Percentiles rank a stretch among this genome's conserved stretches.
phyloP scores from a whole-genome alignment of 2,797 vertebrate genomes.

The Phrynocephalus forsythii region DNA sequence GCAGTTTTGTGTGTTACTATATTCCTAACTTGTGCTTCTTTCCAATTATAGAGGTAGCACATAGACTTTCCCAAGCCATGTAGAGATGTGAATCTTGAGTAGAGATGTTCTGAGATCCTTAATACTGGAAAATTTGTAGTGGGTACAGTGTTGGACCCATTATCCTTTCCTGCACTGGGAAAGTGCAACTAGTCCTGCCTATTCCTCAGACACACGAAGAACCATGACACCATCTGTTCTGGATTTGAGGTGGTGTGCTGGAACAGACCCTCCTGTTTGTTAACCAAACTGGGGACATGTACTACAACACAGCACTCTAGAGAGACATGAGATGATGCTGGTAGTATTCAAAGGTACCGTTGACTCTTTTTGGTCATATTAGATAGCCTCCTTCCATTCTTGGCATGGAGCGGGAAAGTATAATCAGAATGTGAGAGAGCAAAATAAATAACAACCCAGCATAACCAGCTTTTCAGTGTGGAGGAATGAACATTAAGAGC shows the following conservation, averaged over 20 bases:
- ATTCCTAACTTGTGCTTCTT: background rate
- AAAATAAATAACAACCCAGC: constrained; percentile 67
- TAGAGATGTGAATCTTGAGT: background rate
- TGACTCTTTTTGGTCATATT: too few species aligned
- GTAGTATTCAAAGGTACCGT: background rate
- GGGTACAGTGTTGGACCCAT: background rate
- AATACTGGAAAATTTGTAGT: accelerated
- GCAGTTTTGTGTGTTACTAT: background rate
- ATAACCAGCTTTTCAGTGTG: constrained; percentile 68
- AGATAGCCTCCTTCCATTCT: background rate
- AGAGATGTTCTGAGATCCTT: background rate
- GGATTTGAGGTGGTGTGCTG: background rate
- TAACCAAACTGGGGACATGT: background rate
- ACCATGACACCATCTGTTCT: constrained; percentile 21
- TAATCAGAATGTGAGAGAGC: constrained; percentile 21
- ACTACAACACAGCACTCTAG: background rate
- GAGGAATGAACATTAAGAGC: constrained; percentile 68
- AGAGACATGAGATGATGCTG: background rate
- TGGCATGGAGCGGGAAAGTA: constrained; percentile 38
- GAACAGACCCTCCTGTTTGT: background rate
- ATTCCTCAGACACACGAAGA: background rate
- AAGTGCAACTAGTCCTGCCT: background rate
- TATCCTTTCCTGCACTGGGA: background rate
- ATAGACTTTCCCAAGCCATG: background rate
- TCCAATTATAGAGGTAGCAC: background rate